Evolutionary conservation across 1,140 invertebrate genomes (phyloP).

Genomic region (Mercenaria mercenaria): DNA sequence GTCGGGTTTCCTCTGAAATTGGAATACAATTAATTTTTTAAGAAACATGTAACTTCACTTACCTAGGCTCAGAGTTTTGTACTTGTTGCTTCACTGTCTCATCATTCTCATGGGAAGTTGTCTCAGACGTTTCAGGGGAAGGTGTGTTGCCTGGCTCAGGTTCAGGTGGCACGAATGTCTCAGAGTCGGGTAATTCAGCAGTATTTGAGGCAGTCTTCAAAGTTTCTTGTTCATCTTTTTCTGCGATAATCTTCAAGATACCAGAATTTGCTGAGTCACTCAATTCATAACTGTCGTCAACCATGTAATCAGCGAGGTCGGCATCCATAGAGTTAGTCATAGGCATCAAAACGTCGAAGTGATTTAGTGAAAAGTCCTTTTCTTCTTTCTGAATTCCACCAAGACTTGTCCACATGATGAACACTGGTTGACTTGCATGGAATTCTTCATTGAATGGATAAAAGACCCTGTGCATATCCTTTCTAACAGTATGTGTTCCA

Average conservation of each 20-base stretch:
- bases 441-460: background rate
- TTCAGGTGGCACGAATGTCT: background rate
- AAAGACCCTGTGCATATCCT: constrained; percentile 11
- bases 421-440: background rate
- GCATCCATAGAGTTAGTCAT: background rate
- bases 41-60: no score
- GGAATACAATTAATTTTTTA: no score
- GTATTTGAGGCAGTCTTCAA: background rate
- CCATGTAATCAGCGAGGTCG: background rate
- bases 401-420: constrained; percentile 17
- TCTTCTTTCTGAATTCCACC: background rate
- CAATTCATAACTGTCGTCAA: constrained; percentile 11
- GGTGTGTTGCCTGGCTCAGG: background rate
- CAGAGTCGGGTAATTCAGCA: background rate
- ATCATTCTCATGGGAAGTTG: background rate
- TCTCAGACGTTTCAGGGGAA: constrained; percentile 14
- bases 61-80: background rate
- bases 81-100: background rate
- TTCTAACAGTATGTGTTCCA: constrained; percentile 7
- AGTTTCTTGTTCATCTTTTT: background rate
- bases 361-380: background rate
- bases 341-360: constrained; percentile 20
- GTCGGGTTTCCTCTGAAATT: no score
- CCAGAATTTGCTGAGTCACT: constrained; percentile 5
- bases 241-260: constrained; percentile 18